Base-by-base conservation (phyloP, 2,113 vertebrate species). In the Atlantisia rogersi region DNA sequence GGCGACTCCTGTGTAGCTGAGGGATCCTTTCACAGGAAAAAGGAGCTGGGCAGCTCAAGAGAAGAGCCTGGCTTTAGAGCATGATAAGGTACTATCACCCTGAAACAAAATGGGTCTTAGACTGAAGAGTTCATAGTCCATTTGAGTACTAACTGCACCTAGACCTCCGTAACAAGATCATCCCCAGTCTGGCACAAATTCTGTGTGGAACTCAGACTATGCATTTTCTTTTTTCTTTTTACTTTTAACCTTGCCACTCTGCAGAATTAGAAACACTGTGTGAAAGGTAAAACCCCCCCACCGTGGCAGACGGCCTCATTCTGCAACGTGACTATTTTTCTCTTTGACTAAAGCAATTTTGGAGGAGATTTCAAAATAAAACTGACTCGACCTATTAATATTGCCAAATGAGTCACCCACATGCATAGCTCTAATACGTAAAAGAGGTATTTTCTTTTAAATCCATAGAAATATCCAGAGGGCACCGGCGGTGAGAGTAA, bases 381-480 rank as follows among this genome's bases (percentile, higher is more conserved):
- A 73, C 82, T 15, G 15, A 84, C 56, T n/a, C 67, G 59, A 74
- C 42, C 80, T 37, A 58, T 82, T 88, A 91, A 82, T 82, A 88
- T 69, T 64, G 83, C 92, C 85, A 96, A 92, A 82, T 16, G 39
- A 94, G 75, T 93, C 86, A 87, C 39, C 64, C 82, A 31, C 86
- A 55, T 37, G 62, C 80, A 25, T 2, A 12, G 74, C 62, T 58
- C 53, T 53, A 22, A 90, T 64, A 18, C n/a, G 88, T 64, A 89
- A 94, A 95, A 94, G 65, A 12, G 92, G 83, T 69, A 40, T 88
- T 96, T 95, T 78, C 82, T 91, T 84, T 87, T 65, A 48, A 73
- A 73, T 69, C 90, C 95, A 83, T n/a, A 71, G 91, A 95, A 96
- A 95, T 82, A 94, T 48, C 96, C 95, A 96, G 83, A 96, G 92